Conservation (phyloP, 2,113 vertebrate species). For the rabbit (Oryctolagus cuniculus) region mOryCun1.1 NC_091432.1:176048501-176049000, state of each 20-base stretch:
- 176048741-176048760: background rate
- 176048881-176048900: slow-evolving; percentile 7
- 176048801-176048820: background rate
- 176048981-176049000: background rate
- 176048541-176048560: background rate
- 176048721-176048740: background rate
- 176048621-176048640: background rate
- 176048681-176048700: background rate
- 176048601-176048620: background rate
- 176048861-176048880: slow-evolving; percentile 25
- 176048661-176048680: slow-evolving; percentile 22
- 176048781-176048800: background rate
- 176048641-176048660: background rate
- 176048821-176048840: background rate
- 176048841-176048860: background rate
- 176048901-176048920: background rate
- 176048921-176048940: slow-evolving; percentile 47
- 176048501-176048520: background rate
- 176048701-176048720: slow-evolving; percentile 7
- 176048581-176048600: background rate
- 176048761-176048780: background rate
- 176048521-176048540: background rate
- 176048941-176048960: background rate
- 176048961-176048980: background rate
- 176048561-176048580: background rate